phyloP scores from a whole-genome alignment of 1,140 invertebrate genomes.

The Scylla paramamosain region DNA sequence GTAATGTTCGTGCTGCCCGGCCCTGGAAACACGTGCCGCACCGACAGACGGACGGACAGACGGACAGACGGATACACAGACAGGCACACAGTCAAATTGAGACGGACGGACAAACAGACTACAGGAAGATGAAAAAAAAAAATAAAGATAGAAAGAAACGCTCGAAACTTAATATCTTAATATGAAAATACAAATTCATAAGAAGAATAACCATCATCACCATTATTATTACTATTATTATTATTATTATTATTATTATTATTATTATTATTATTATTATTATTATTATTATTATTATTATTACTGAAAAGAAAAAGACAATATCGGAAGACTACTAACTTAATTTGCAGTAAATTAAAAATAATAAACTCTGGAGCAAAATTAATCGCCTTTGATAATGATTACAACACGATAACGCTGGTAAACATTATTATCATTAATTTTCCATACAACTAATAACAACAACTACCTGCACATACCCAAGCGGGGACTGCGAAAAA shows the following conservation, averaged over 20 bases:
- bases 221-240: too few relatives aligned
- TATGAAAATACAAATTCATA: too few relatives aligned
- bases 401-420: too few relatives aligned
- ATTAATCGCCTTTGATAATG: too few relatives aligned
- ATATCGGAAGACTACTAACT: background rate
- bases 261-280: conserved; percentile 8
- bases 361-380: too few relatives aligned
- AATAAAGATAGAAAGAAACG: background rate
- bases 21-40: background rate
- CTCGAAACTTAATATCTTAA: too few relatives aligned
- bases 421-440: too few relatives aligned
- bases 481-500: too few relatives aligned
- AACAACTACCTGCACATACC: too few relatives aligned
- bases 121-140: background rate
- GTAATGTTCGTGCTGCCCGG: background rate
- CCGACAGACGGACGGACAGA: background rate
- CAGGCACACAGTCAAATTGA: background rate
- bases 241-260: background rate
- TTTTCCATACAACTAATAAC: too few relatives aligned
- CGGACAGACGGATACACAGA: background rate
- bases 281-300: conserved; percentile 38
- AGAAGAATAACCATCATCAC: background rate
- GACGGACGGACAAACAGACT: background rate
- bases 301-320: background rate
- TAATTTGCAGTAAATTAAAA: background rate